Base-by-base conservation (phyloP, 2,113 vertebrate species). In the Silurus meridionalis region DNA sequence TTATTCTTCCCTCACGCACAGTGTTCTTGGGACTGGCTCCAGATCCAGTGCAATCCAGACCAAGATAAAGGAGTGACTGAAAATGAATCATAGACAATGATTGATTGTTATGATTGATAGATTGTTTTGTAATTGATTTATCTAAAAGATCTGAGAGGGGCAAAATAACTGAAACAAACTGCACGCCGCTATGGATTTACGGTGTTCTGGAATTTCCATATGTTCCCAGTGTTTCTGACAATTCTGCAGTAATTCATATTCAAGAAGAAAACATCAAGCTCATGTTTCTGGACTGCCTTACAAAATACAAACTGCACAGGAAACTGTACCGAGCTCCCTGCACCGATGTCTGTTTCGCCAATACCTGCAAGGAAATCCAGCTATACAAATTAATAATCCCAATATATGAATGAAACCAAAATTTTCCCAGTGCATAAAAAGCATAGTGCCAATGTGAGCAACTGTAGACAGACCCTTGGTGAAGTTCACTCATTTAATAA, bases 261-360 rank as follows among this genome's bases (percentile, higher is more conserved):
- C 64, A 63, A 37, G 50, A 19, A 69, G 81, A 48, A 69, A 83
- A 83, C 50, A 83, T 83, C 81, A 67, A 83, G 64, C 4, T 57
- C 81, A 83, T 52, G 64, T 69, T 83, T 52, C n/a, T 55, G 8
- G 7, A 52, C n/a, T 25, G 17, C 11, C 46, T 15, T 64, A 23
- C 8, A 63, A 61, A 82, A 50, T 25, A 50, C 5, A 52, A 2
- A 67, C 1, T 50, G 9, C 8, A 82, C 50, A 67, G 23, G 50
- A 53, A 82, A 37, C 15, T 6, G 25, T 19, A 50, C 61, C 66
- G 60, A 64, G 11, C 61, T 74, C 46, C 52, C 11, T 78, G 15
- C 6, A 8, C 25, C 5, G n/a, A 58, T 13, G 55, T 37, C 25
- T 6, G 8, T 60, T 80, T 80, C 25, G 46, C 25, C 19, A 25